These are phyloP conservation scores for Motacilla tschutschensis DNA, from an alignment of 2,113 vertebrate species.

Conservation along the genomic window DNA sequence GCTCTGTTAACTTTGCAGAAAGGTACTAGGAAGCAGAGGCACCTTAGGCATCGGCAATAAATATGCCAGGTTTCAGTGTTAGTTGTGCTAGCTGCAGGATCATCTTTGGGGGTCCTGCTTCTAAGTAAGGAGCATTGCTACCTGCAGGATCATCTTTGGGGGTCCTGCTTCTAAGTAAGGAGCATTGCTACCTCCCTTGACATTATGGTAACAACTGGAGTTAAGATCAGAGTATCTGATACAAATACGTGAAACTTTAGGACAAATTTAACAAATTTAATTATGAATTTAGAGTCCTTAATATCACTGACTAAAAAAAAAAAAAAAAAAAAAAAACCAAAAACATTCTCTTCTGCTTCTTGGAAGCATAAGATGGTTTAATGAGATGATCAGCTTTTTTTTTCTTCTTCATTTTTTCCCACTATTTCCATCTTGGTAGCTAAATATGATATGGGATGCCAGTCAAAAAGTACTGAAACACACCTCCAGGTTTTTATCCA, in stretches of 20 bases:
- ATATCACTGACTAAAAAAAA: background rate
- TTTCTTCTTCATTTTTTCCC: fast-evolving
- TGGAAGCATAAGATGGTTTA: background rate
- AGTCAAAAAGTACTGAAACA: background rate
- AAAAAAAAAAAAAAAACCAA: background rate
- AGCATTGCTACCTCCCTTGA: background rate
- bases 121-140: background rate
- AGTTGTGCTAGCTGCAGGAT: background rate
- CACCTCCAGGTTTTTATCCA: background rate
- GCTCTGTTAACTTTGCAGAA: background rate
- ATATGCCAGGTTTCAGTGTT: background rate
- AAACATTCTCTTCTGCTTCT: background rate
- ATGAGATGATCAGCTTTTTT: background rate
- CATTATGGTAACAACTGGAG: background rate
- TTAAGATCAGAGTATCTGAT: background rate
- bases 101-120: background rate
- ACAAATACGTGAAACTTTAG: background rate
- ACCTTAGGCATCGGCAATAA: background rate
- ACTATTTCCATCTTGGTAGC: background rate
- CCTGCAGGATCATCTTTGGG: background rate
- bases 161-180: background rate
- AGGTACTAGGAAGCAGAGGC: background rate
- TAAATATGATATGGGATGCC: background rate
- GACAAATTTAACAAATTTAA: background rate
- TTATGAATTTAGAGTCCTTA: background rate